These are phyloP conservation scores for Endotricha flammealis DNA, from an alignment of 2,888 invertebrate genomes.

Conservation along the genomic window DNA sequence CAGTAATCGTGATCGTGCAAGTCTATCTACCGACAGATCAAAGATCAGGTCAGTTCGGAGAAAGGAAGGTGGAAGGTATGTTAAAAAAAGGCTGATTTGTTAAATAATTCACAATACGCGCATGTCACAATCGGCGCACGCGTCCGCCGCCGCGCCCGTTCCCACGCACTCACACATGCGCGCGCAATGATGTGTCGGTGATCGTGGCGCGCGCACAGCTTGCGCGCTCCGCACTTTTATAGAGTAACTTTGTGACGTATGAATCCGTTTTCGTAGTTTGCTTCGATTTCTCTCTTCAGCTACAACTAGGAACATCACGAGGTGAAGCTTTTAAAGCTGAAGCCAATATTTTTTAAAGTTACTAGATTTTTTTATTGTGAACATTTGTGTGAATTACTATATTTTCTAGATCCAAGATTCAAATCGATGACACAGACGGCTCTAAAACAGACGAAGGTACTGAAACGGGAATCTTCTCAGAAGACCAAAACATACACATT, in stretches of 20 bases:
- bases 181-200: slow-evolving; percentile 28
- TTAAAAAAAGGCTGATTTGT: slow-evolving; percentile 30
- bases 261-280: too few relatives aligned
- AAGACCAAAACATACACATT: too few relatives aligned
- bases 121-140: slow-evolving; percentile 68
- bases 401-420: too few relatives aligned
- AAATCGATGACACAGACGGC: too few relatives aligned
- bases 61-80: slow-evolving; percentile 13
- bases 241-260: slow-evolving; percentile 27
- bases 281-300: slow-evolving; percentile 9
- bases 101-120: slow-evolving; percentile 63
- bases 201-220: slow-evolving; percentile 56
- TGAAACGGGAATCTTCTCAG: too few relatives aligned
- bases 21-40: slow-evolving; percentile 12
- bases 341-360: too few relatives aligned
- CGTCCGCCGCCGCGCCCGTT: slow-evolving; percentile 63
- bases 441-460: too few relatives aligned
- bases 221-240: slow-evolving; percentile 42
- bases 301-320: too few relatives aligned
- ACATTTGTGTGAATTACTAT: too few relatives aligned
- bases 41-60: slow-evolving; percentile 14
- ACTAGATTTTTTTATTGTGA: too few relatives aligned
- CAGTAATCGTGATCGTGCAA: slow-evolving; percentile 20
- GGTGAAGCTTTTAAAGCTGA: too few relatives aligned
- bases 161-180: slow-evolving; percentile 65